These are phyloP conservation scores for Sphaeramia orbicularis DNA, from an alignment of 2,797 vertebrate genomes.

Conservation along the genomic window DNA sequence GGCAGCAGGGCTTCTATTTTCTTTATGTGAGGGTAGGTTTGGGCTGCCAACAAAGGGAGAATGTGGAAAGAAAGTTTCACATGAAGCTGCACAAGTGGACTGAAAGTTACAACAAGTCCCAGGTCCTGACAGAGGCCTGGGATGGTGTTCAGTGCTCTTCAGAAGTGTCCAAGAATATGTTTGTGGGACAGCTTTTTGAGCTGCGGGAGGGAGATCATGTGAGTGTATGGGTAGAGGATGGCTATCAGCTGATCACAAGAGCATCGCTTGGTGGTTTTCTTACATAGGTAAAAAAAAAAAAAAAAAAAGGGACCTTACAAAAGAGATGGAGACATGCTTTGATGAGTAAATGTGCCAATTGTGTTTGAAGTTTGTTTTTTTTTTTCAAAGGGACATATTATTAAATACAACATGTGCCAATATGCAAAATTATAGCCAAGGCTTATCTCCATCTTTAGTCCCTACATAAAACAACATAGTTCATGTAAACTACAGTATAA, in stretches of 20 bases:
- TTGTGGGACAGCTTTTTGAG: slow-evolving; percentile 20
- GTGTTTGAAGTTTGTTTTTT: too few species aligned
- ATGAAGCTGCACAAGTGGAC: not conserved
- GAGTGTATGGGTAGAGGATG: accelerated
- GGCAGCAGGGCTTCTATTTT: slow-evolving; percentile 3
- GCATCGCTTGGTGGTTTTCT: slow-evolving; percentile 33
- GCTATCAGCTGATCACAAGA: slow-evolving; percentile 1
- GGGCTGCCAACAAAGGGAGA: accelerated
- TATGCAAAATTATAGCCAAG: too few species aligned
- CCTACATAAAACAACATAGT: too few species aligned
- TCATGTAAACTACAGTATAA: too few species aligned
- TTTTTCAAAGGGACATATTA: too few species aligned
- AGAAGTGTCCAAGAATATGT: not conserved
- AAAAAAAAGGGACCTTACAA: too few species aligned
- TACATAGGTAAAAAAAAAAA: not conserved
- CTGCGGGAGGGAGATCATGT: slow-evolving; percentile 14
- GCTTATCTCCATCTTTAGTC: too few species aligned
- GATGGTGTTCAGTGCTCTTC: accelerated
- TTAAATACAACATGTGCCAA: too few species aligned
- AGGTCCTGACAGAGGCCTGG: accelerated
- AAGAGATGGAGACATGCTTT: not conserved
- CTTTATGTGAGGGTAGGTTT: slow-evolving; percentile 22
- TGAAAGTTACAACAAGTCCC: accelerated
- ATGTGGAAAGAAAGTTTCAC: accelerated
- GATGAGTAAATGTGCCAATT: not conserved